Evolutionary conservation across 2,113 vertebrate species (phyloP).

Genomic region (Clinocottus analis): DNA sequence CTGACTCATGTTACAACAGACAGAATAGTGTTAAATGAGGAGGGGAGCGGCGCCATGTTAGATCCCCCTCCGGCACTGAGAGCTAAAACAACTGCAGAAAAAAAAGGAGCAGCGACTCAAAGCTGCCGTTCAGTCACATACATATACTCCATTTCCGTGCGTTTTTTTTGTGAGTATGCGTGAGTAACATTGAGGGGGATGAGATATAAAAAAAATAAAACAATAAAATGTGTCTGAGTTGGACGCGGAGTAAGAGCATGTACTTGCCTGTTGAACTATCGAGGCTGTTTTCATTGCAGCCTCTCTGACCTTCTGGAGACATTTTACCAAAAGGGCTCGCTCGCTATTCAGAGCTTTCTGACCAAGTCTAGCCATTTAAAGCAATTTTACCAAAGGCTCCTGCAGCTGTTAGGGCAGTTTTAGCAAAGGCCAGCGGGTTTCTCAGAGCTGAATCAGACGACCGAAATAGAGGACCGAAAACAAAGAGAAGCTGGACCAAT

Average conservation of each 20-base stretch:
- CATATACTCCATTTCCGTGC: slow-evolving; percentile 12
- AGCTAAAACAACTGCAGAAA: slow-evolving; percentile 48
- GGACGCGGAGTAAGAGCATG: slow-evolving; percentile 3
- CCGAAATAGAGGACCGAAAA: slow-evolving; percentile 76
- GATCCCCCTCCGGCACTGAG: slow-evolving; percentile 56
- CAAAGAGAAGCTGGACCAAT: slow-evolving; percentile 81
- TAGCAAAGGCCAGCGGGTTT: slow-evolving; percentile 78
- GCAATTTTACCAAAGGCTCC: slow-evolving; percentile 74
- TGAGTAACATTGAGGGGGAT: slow-evolving; percentile 9
- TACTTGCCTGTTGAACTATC: slow-evolving; percentile 49
- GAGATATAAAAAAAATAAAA: not conserved
- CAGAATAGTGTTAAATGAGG: slow-evolving; percentile 62
- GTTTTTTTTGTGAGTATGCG: slow-evolving; percentile 2
- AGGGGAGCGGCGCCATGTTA: slow-evolving; percentile 63
- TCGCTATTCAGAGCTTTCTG: slow-evolving; percentile 62
- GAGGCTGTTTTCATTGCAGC: slow-evolving; percentile 57
- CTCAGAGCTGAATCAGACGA: slow-evolving; percentile 68
- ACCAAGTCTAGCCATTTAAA: slow-evolving; percentile 70
- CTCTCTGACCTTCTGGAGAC: slow-evolving; percentile 77
- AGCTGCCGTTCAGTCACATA: slow-evolving; percentile 36
- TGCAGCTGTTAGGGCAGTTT: slow-evolving; percentile 70
- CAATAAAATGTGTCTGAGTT: slow-evolving; percentile 10
- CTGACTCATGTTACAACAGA: slow-evolving; percentile 70
- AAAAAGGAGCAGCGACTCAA: slow-evolving; percentile 20
- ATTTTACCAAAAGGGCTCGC: slow-evolving; percentile 75